Evolutionary conservation across 1,140 invertebrate species (phyloP), one percentile per base, ranked within the genome.

Genomic region (Drosophila grimshawi): DNA sequence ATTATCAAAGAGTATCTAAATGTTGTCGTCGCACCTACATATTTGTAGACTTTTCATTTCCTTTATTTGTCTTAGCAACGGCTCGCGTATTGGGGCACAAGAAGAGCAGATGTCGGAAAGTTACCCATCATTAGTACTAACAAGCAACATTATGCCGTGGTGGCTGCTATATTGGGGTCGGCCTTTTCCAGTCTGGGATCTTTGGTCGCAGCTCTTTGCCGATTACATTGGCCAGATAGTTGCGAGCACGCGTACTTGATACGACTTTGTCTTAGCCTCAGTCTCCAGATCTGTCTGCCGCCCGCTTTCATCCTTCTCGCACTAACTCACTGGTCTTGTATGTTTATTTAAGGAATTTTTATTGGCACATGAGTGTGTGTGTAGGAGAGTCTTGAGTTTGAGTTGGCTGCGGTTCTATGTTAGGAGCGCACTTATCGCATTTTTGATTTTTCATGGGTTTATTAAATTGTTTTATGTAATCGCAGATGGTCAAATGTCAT

Each of bases 361-460:
- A 88, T 88, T 78, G 60, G 59, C 63, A 65, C 55, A 67, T 62
- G 68, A 59, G 71, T 69, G 69, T 37, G 55, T 8, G 51, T 11
- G 49, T 53, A 41, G 8, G 46, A 29, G 49, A 6, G 30, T 30
- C 10, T 53, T 39, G 49, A 39, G 29, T 32, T 49, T 19, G 30
- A 32, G 65, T 61, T 68, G 53, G 51, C 46, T 8, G 11, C 43
- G 41, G 29, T 30, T 41, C 49, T 57, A 8, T 55, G 53, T 37
- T 55, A 32, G 41, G 43, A 45, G 48, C 63, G 61, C 55, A 73
- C 66, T 79, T 88, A 88, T 88, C 85, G 80, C 79, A 80, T 83
- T 88, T 82, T 75, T 64, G 80, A 83, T 83, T 89, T 89, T 88
- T 80, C 85, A 88, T 89, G 80, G 85, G 85, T 83, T 88, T 88